Evolutionary conservation across 1,140 invertebrate genomes (phyloP).

Genomic region (Octopus sinensis): DNA sequence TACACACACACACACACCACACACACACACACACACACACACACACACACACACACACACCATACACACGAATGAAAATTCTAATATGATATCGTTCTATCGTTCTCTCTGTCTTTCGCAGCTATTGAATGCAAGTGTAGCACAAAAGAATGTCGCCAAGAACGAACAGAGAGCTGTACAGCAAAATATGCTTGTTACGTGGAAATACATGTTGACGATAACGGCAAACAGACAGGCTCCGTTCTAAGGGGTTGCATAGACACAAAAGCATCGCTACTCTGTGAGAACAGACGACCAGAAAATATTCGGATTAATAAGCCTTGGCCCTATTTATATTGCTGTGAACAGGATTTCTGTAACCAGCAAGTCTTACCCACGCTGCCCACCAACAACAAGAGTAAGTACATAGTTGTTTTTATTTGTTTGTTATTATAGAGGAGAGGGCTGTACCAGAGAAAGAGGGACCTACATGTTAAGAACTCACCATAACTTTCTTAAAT

Average conservation of each 20-base stretch:
- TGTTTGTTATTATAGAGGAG: too few relatives aligned
- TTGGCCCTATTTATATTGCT: slow-evolving; percentile 46
- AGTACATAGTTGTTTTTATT: background rate
- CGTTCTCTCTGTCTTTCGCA: slow-evolving; percentile 26
- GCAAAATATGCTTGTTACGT: slow-evolving; percentile 43
- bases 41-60: too few relatives aligned
- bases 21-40: too few relatives aligned
- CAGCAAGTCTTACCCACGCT: slow-evolving; percentile 8
- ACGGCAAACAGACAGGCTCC: slow-evolving; percentile 12
- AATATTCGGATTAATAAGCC: slow-evolving; percentile 27
- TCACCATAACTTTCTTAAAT: too few relatives aligned
- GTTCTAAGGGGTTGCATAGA: slow-evolving; percentile 44
- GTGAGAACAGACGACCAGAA: slow-evolving; percentile 45
- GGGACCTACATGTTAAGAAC: too few relatives aligned
- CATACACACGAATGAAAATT: too few relatives aligned
- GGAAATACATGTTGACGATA: slow-evolving; percentile 27
- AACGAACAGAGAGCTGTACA: slow-evolving; percentile 32
- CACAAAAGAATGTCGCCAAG: slow-evolving; percentile 38
- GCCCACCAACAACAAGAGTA: background rate
- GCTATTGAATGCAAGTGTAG: slow-evolving; percentile 41
- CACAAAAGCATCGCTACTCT: slow-evolving; percentile 36
- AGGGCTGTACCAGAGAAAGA: too few relatives aligned
- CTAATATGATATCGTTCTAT: background rate
- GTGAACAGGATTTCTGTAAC: slow-evolving; percentile 45
- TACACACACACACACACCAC: too few relatives aligned